Conservation (phyloP, 2,113 vertebrate species). For the Odobenus rosmarus region DNA sequence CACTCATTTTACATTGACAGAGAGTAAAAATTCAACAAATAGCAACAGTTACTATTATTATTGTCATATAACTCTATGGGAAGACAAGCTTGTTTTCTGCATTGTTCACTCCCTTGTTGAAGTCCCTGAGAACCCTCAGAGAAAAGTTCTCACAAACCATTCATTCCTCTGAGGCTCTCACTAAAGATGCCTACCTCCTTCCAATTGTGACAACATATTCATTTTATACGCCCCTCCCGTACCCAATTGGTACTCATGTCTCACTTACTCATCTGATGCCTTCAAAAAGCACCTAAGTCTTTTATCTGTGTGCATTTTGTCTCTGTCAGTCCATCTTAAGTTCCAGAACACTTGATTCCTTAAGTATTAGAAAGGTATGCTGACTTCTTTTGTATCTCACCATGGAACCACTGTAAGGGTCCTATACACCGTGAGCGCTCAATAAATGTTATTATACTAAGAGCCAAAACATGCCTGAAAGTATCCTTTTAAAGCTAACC, state of each 20-base stretch:
- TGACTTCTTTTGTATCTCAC: slow-evolving; percentile 9
- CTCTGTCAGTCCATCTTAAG: neutral
- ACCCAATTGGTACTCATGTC: neutral
- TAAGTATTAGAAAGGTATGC: neutral
- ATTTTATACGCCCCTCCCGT: neutral
- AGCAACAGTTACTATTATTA: neutral
- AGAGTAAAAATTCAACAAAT: neutral
- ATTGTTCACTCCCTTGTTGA: neutral
- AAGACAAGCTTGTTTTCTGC: slow-evolving; percentile 23
- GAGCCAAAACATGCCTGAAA: slow-evolving; percentile 36
- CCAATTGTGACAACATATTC: neutral
- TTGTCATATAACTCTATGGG: neutral
- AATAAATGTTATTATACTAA: slow-evolving; percentile 50
- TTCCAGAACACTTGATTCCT: neutral
- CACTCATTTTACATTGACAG: slow-evolving; percentile 7
- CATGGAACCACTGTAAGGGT: neutral
- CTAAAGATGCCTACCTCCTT: neutral
- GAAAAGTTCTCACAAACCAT: neutral
- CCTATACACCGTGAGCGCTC: neutral
- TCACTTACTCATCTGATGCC: neutral
- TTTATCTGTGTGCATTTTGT: neutral
- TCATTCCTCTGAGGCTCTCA: neutral
- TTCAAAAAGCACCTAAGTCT: slow-evolving; percentile 1
- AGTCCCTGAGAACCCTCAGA: neutral
- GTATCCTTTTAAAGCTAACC: slow-evolving; percentile 31